Evolutionary conservation across 2,113 vertebrate species (phyloP).

Genomic region (Zapornia atra): DNA sequence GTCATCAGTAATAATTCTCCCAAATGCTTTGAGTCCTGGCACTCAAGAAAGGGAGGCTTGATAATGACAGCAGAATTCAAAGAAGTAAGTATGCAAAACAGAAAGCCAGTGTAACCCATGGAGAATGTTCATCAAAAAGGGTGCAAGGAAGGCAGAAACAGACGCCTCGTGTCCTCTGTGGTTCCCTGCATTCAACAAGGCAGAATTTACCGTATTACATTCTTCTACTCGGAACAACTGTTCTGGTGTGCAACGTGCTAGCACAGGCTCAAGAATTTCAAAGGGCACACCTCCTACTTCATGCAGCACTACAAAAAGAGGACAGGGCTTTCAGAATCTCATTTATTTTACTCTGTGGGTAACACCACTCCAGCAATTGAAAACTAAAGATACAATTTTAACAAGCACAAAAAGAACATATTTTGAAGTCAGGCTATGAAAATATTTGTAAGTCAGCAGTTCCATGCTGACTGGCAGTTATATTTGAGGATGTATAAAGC

Average conservation of each 20-base stretch:
- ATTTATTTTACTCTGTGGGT: not conserved
- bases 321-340: constrained; percentile 5
- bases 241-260: constrained; percentile 85
- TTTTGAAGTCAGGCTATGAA: not conserved
- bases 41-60: not conserved
- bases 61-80: not conserved
- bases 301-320: constrained; percentile 78
- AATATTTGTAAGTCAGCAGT: not conserved
- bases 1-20: not conserved
- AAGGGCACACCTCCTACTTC: constrained; percentile 89
- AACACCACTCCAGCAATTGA: not conserved
- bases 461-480: not conserved
- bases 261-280: constrained; percentile 89
- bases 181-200: not conserved
- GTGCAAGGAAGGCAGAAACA: not conserved
- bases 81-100: not conserved
- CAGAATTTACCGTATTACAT: constrained; percentile 84
- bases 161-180: not conserved
- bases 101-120: not conserved
- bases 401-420: not conserved
- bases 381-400: not conserved
- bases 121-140: not conserved
- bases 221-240: constrained; percentile 88
- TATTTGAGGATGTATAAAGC: not conserved
- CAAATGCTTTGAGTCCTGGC: not conserved